Base-by-base conservation (phyloP, 92 coral and sea anemone genomes). In the Hydrozoanthus gracilis region DNA sequence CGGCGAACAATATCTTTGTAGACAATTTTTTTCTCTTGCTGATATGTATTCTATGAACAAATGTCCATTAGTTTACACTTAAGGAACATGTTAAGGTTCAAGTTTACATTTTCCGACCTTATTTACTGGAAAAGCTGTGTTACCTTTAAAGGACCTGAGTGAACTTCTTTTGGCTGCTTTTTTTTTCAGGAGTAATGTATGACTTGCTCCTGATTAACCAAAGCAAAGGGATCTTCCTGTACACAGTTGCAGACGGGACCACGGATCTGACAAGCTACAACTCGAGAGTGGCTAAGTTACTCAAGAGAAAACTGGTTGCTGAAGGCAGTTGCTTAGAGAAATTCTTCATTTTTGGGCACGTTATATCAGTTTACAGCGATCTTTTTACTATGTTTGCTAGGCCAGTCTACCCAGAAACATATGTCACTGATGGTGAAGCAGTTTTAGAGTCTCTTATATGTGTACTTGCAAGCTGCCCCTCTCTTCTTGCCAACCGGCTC, bases 171-270 rank as follows among this genome's bases (percentile, higher is more conserved):
- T 64, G 6, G 16, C 17, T 68, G 16, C 11, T 17, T 68, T 20
- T 3, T 8, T 9, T 20, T 68, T 4, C 44, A n/a, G 71, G 86
- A n/a, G 89, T 71, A 13, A 16, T 87, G 15, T 88, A 87, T 35
- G 90, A 88, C 50, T 48, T 88, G 4, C 80, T 88, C 5, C 16
- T 88, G 18, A 11, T 88, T 20, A 82, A 65, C 14, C 15, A 20
- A 27, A 4, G 54, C 0, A 79, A 64, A 8, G 90, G 90, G 6
- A 73, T 82, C 4, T 86, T 73, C 75, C 83, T 88, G 0, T 82
- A 17, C 69, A 88, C 90, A 3, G 3, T 87, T 7, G 11, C 61
- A 8, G 4, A 79, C 5, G 45, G 61, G 1, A 67, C 8, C 0
- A 4, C 4, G 0, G 80, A 71, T 7, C 76, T 71, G 39, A 3